A percentile compares a stretch with the other conserved stretches of the same genome.
These are phyloP conservation scores for Kradibia gibbosae DNA, from an alignment of 1,140 invertebrate species.

Conservation along the genomic window DNA sequence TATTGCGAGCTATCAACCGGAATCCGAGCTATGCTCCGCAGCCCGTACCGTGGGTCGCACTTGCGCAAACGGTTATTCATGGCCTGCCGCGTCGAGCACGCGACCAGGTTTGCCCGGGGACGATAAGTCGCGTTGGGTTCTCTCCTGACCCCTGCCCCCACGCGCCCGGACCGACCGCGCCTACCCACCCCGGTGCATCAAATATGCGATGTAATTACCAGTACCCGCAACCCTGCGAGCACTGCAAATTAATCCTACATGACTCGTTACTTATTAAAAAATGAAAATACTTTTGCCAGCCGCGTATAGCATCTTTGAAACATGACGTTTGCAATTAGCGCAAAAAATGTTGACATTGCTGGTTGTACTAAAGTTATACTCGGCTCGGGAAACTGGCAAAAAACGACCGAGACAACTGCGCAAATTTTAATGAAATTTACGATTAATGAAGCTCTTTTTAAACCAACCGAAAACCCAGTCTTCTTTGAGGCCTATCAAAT, in stretches of 20 bases:
- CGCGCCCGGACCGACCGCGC: too few species aligned
- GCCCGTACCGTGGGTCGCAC: not conserved
- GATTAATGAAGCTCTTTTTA: not conserved
- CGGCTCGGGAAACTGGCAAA: not conserved
- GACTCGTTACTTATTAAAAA: slow-evolving; percentile 21
- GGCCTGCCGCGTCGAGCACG: not conserved
- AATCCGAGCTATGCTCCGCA: slow-evolving; percentile 23
- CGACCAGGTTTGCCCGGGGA: not conserved
- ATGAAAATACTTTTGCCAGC: not conserved
- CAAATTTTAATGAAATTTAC: not conserved
- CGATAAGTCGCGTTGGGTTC: slow-evolving; percentile 27
- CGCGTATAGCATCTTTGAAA: not conserved
- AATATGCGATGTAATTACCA: slow-evolving; percentile 39
- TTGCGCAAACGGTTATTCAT: slow-evolving; percentile 44
- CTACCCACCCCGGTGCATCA: slow-evolving; percentile 31
- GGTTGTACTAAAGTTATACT: not conserved
- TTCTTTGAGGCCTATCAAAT: too few species aligned
- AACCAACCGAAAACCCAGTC: too few species aligned
- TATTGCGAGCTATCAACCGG: slow-evolving; percentile 47
- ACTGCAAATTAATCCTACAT: slow-evolving; percentile 21
- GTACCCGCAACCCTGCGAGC: slow-evolving; percentile 1
- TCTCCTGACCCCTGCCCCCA: too few species aligned
- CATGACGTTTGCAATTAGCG: not conserved
- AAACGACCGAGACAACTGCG: not conserved
- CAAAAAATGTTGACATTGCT: not conserved